Conservation (phyloP, 2,113 vertebrate species). For the Pandion haliaetus region DNA sequence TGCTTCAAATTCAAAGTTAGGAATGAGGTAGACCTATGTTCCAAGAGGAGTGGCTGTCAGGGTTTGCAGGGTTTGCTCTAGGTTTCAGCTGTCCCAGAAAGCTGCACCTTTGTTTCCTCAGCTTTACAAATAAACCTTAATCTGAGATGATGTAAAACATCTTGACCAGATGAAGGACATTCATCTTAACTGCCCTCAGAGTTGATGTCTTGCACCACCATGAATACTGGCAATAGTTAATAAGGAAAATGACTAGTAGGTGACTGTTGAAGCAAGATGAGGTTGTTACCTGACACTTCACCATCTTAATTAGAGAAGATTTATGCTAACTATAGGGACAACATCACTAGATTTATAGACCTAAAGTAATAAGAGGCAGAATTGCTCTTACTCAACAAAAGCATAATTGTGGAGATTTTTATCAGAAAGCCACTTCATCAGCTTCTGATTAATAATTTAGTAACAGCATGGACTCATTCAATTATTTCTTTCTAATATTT, state of each 20-base stretch:
- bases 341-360: background rate
- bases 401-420: background rate
- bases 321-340: background rate
- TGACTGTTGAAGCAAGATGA: background rate
- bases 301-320: background rate
- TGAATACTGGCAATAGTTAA: background rate
- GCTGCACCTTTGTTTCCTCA: background rate
- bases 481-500: background rate
- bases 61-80: background rate
- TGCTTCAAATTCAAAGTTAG: background rate
- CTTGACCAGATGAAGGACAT: background rate
- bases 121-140: background rate
- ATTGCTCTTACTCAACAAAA: background rate
- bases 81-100: background rate
- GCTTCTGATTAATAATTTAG: slow-evolving; percentile 10
- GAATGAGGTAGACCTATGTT: background rate
- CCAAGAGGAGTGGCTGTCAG: background rate
- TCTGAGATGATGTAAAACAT: background rate
- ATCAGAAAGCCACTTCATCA: background rate
- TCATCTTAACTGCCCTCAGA: background rate
- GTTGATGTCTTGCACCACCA: background rate
- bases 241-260: background rate
- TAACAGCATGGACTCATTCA: background rate
- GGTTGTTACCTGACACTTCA: background rate
- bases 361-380: background rate